Conservation (phyloP, 2,888 invertebrate species). For the Apamea anceps region DNA sequence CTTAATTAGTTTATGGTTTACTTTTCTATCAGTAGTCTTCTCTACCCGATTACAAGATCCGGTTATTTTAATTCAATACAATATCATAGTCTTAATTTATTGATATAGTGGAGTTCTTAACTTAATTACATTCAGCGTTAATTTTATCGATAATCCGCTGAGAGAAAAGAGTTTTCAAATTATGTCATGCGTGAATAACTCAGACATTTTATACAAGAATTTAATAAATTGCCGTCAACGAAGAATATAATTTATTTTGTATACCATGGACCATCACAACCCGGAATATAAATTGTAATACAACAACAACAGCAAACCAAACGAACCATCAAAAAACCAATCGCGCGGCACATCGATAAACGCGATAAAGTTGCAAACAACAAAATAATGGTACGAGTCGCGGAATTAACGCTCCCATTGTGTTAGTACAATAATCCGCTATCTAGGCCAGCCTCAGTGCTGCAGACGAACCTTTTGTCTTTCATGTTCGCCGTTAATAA, state of each 20-base stretch:
- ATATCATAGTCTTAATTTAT: not conserved
- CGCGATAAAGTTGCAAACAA: constrained; percentile 89
- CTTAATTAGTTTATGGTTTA: not conserved
- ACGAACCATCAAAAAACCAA: constrained; percentile 65
- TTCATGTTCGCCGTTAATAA: constrained; percentile 91
- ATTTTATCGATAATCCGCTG: not conserved
- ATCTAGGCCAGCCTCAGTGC: constrained; percentile 90
- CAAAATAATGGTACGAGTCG: constrained; percentile 89
- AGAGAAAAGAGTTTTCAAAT: not conserved
- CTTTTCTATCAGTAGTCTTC: not conserved
- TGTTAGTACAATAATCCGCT: constrained; percentile 91
- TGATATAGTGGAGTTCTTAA: not conserved
- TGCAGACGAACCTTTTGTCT: constrained; percentile 91
- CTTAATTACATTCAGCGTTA: not conserved
- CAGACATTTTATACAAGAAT: not conserved
- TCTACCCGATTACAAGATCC: not conserved
- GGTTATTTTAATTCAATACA: not conserved
- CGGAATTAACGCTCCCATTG: constrained; percentile 90
- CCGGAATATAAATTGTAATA: constrained; percentile 8
- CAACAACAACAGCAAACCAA: constrained; percentile 40
- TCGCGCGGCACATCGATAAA: constrained; percentile 84
- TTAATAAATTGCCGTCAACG: not conserved
- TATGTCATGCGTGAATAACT: not conserved
- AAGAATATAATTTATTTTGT: constrained; percentile 3
- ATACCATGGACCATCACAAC: constrained; percentile 9